Conservation (phyloP, 2,797 vertebrate species). For the Darevskia mixta region DNA sequence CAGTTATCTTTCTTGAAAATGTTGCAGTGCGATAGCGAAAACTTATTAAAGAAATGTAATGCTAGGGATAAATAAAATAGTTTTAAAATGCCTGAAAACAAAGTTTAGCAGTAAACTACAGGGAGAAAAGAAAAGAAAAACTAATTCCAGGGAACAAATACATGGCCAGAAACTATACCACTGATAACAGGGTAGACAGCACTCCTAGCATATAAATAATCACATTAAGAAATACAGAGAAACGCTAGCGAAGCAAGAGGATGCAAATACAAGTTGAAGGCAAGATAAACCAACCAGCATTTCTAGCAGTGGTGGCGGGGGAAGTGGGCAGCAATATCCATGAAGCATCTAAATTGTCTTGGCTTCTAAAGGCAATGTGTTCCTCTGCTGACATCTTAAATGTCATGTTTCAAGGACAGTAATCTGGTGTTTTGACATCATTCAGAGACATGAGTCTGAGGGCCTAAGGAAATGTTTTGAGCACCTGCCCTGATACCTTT, state of each 20-base stretch:
- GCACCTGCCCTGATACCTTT: neutral
- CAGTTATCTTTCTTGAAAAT: neutral
- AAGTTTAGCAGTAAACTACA: neutral
- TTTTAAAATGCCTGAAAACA: neutral
- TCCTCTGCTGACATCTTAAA: neutral
- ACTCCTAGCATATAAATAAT: constrained; percentile 17
- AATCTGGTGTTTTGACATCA: neutral
- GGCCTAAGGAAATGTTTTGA: neutral
- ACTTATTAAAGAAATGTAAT: neutral
- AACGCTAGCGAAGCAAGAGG: rapidly evolving
- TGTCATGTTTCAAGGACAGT: neutral
- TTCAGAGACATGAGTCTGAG: neutral
- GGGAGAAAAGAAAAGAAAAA: neutral
- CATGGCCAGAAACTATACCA: neutral
- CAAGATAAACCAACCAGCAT: neutral
- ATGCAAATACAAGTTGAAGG: neutral
- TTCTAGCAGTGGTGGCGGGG: neutral
- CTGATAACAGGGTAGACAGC: rapidly evolving
- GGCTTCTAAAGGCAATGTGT: neutral
- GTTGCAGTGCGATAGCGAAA: neutral
- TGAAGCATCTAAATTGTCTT: neutral
- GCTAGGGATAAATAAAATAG: neutral
- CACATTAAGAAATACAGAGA: constrained; percentile 1
- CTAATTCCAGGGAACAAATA: neutral
- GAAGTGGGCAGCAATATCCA: neutral